phyloP scores from a whole-genome alignment of 2,888 invertebrate genomes.

The Cremastinae sp. region DNA sequence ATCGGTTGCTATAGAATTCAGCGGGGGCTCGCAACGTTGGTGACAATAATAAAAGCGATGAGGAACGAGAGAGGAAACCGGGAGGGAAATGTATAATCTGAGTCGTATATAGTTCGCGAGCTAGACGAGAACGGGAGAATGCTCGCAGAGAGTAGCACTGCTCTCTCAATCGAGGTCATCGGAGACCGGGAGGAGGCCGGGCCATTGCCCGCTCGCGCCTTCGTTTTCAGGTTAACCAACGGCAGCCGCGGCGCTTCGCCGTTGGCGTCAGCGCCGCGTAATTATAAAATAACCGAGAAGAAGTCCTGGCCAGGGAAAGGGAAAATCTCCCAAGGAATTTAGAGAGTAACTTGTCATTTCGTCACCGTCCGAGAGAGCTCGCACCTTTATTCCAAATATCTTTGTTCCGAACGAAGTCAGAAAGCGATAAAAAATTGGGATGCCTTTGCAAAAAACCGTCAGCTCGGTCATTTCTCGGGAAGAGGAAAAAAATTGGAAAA shows the following conservation, averaged over 20 bases:
- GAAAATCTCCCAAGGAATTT: conserved; percentile 12
- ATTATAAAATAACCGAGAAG: conserved; percentile 73
- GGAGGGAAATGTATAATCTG: conserved; percentile 63
- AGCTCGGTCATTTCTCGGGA: too few relatives aligned
- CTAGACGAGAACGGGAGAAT: conserved; percentile 46
- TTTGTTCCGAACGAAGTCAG: too few relatives aligned
- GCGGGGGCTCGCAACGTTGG: conserved; percentile 33
- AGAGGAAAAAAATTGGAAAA: too few relatives aligned
- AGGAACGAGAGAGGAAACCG: conserved; percentile 43
- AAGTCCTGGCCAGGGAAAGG: conserved; percentile 47
- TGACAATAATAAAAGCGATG: conserved; percentile 57
- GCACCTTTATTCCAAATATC: background rate
- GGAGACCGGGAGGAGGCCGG: conserved; percentile 78
- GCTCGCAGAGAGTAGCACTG: conserved; percentile 54
- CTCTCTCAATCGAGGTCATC: conserved; percentile 79
- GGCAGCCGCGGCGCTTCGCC: conserved; percentile 61
- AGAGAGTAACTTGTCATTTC: conserved; percentile 46
- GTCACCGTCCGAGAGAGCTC: conserved; percentile 47
- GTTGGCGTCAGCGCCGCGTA: conserved; percentile 71
- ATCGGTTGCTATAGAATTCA: too few relatives aligned
- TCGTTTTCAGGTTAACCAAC: conserved; percentile 77
- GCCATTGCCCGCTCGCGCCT: conserved; percentile 81
- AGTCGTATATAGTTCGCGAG: conserved; percentile 28
- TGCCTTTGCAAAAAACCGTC: too few relatives aligned
- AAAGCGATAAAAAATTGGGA: too few relatives aligned